phyloP scores from a whole-genome alignment of 2,888 invertebrate species.

The Chalcis sispes region DNA sequence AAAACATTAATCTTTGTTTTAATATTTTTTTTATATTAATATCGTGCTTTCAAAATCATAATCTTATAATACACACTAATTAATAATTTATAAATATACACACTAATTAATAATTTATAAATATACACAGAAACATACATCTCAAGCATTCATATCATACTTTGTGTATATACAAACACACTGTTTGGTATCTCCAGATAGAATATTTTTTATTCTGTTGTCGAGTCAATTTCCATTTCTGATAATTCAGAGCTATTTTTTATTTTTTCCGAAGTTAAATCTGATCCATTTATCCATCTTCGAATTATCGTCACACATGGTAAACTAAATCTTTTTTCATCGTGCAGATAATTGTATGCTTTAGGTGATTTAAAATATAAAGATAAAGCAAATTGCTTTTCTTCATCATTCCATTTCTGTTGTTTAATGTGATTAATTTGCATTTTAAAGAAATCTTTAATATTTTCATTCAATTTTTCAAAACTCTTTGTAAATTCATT shows the following conservation, averaged over 20 bases:
- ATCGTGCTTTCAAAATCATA: too few species aligned
- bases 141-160: too few species aligned
- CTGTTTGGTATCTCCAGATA: too few species aligned
- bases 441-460: constrained; percentile 54
- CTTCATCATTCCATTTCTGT: constrained; percentile 60
- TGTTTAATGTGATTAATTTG: constrained; percentile 57
- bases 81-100: too few species aligned
- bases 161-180: too few species aligned
- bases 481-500: neutral
- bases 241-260: constrained; percentile 58
- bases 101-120: too few species aligned
- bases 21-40: too few species aligned
- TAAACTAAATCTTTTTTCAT: constrained; percentile 60
- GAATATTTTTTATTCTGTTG: constrained; percentile 59
- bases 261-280: constrained; percentile 61
- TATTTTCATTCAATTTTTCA: constrained; percentile 32
- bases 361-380: constrained; percentile 66
- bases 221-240: constrained; percentile 58
- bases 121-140: too few species aligned
- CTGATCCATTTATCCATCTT: constrained; percentile 61
- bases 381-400: constrained; percentile 63
- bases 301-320: constrained; percentile 62
- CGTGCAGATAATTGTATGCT: constrained; percentile 57
- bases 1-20: too few species aligned
- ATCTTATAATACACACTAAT: too few species aligned